phyloP scores from a whole-genome alignment of 2,113 vertebrate genomes.

The Saccopteryx bilineata region DNA sequence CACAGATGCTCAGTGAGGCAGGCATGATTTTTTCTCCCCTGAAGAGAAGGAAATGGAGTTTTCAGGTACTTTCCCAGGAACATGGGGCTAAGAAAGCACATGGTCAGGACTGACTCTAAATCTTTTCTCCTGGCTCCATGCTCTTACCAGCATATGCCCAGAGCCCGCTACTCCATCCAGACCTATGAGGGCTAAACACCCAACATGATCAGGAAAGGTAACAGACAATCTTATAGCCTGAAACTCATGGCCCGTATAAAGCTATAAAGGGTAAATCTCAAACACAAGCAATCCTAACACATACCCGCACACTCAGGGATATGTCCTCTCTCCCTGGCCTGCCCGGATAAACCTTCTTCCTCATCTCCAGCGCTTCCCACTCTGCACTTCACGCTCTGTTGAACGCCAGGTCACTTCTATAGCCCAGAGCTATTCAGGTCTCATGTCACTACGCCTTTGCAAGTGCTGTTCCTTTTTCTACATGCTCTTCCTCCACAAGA shows the following conservation, averaged over 20 bases:
- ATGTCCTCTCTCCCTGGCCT: neutral
- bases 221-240: neutral
- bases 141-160: neutral
- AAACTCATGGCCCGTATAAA: neutral
- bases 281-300: neutral
- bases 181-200: neutral
- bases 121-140: neutral
- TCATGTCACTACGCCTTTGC: neutral
- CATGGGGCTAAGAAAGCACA: no score
- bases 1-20: neutral
- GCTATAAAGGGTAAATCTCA: neutral
- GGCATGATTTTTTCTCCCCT: no score
- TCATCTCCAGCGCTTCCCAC: neutral
- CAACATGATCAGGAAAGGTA: neutral
- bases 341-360: neutral
- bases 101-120: accelerated
- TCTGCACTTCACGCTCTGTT: neutral
- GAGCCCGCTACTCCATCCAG: neutral
- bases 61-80: neutral
- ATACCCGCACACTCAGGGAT: neutral
- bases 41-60: neutral
- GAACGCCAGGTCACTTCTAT: neutral
- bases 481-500: slow-evolving; percentile 2
- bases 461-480: neutral
- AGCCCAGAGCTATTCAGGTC: neutral